These are phyloP conservation scores for Hapalemur alaotrensis DNA, from an alignment of 2,797 vertebrate genomes.

Conservation along the genomic window DNA sequence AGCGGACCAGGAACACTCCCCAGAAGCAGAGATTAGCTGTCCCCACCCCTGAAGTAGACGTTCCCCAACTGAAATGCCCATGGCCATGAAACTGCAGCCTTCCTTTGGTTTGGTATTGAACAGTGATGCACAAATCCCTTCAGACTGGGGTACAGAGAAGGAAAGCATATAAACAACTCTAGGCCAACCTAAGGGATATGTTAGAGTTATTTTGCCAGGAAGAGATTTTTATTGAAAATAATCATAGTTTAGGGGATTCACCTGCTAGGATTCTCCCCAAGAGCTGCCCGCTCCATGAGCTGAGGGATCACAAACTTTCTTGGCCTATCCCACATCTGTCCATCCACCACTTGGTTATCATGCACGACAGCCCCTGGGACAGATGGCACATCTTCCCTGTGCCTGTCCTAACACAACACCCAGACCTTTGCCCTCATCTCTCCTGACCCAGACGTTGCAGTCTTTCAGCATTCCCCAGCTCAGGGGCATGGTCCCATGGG, in stretches of 20 bases:
- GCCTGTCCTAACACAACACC: too few relatives aligned
- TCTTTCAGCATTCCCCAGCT: background rate
- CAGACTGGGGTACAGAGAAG: background rate
- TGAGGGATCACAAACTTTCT: background rate
- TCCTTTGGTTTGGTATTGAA: background rate
- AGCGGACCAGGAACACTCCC: too few relatives aligned
- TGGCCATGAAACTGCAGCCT: too few relatives aligned
- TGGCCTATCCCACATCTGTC: background rate
- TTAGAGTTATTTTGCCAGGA: background rate
- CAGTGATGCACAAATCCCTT: background rate
- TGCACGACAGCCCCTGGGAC: background rate
- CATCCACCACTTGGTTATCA: background rate
- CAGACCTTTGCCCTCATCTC: background rate
- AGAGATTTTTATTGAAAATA: background rate
- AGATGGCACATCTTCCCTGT: background rate
- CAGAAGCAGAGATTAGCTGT: background rate
- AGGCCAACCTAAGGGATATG: background rate
- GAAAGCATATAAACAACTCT: background rate
- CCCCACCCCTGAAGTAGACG: rapidly evolving
- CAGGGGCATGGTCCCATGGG: background rate
- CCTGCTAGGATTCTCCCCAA: background rate
- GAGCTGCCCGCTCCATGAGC: background rate
- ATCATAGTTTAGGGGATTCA: background rate
- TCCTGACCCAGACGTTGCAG: background rate
- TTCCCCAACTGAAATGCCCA: background rate